Conservation (phyloP, 1,140 invertebrate species). For the Oscheius sp. region DNA sequence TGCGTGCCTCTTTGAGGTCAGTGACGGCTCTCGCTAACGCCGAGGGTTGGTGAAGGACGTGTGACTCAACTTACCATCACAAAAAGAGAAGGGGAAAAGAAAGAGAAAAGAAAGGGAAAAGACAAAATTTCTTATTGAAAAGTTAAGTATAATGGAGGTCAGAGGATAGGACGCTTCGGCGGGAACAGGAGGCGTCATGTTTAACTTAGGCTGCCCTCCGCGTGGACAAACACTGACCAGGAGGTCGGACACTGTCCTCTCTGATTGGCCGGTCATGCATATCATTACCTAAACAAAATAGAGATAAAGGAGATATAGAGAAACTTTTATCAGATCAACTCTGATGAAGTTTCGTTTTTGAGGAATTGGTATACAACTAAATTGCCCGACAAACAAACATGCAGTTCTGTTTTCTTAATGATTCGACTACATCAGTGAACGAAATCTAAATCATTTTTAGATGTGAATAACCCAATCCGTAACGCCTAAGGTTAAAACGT, state of each 20-base stretch:
- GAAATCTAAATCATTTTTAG: too few relatives aligned
- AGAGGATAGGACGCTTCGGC: neutral
- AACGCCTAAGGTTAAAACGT: too few relatives aligned
- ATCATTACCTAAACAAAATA: neutral
- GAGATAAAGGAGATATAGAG: neutral
- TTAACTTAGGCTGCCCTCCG: neutral
- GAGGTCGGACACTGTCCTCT: neutral
- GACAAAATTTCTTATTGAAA: too few relatives aligned
- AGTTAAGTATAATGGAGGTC: neutral
- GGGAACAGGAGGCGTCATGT: constrained; percentile 12
- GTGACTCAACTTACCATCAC: neutral
- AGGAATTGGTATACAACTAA: too few relatives aligned
- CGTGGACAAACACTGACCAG: constrained; percentile 6
- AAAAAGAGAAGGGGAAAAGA: neutral
- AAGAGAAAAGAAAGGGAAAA: too few relatives aligned
- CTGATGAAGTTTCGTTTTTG: too few relatives aligned
- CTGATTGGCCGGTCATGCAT: neutral
- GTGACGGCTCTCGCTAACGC: neutral
- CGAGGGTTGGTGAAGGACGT: neutral
- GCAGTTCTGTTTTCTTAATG: too few relatives aligned
- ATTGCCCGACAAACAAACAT: too few relatives aligned
- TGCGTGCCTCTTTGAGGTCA: neutral
- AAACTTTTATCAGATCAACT: too few relatives aligned
- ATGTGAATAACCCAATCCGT: too few relatives aligned
- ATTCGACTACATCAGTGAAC: too few relatives aligned